Evolutionary conservation across 2,113 vertebrate genomes (phyloP), one percentile per base, ranked within the genome.

Genomic region (Alectura lathami): DNA sequence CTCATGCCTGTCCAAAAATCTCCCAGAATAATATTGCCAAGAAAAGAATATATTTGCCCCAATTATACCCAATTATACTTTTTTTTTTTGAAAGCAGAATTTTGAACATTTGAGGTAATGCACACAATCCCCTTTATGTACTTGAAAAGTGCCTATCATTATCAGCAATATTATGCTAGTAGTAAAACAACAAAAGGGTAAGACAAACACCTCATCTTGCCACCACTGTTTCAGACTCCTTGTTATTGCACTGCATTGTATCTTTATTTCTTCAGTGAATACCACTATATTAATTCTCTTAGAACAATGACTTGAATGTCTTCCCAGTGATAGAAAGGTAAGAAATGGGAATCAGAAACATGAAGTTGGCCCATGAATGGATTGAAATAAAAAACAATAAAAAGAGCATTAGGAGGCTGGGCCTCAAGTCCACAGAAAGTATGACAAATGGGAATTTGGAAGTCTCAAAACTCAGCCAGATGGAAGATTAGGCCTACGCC

Each of bases 311-410:
- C 18, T 24, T 27, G 0, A 30, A 23, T 14, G 11, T 47, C 24
- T 68, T 40, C 12, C 60, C 17, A 78, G 47, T 29, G 21, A 6
- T 69, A 9, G 23, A 27, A 83, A 36, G 3, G 13, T 17, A 60
- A 70, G 53, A 62, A 77, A 66, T 0, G 56, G 15, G 5, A 80
- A 78, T 29, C 9, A 47, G 69, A 68, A 51, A 4, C 13, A 21
- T 0, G 5, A 64, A 66, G 6, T 4, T 43, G 17, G 42, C 4
- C 11, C 22, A 40, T 2, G 1, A 64, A 20, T 4, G 7, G 10
- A 2, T 10, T 75, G 42, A 86, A 54, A 1, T 38, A 29, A 62
- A 26, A 38, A 84, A 83, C 3, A 69, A 27, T 5, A 40, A 32
- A 66, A 57, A 79, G 27, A 24, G 4, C 2, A 3, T 6, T 21